Evolutionary conservation across 53 echinoderm and acorn worm genomes (phyloP).

Genomic region (Actinopyga echinites): DNA sequence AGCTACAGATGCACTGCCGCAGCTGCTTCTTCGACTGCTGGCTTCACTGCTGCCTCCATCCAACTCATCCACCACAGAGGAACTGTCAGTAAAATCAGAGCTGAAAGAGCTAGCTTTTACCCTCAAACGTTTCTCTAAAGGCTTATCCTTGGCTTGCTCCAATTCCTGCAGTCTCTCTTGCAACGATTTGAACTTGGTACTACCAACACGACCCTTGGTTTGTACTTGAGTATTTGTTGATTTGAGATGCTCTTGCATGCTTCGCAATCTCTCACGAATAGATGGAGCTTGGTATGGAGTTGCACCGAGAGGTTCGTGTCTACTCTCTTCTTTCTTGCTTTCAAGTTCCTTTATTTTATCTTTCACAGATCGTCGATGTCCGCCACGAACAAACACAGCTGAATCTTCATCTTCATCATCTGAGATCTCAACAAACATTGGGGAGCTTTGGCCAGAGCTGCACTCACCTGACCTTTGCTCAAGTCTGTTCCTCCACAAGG

Average conservation of each 20-base stretch:
- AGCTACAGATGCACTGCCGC: not conserved
- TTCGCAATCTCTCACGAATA: conserved; percentile 68
- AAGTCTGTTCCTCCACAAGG: conserved; percentile 6
- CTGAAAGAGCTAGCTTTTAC: conserved; percentile 43
- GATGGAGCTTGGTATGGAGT: conserved; percentile 62
- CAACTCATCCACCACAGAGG: conserved; percentile 29
- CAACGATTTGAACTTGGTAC: conserved; percentile 67
- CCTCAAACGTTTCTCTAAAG: conserved; percentile 7
- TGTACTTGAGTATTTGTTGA: not conserved
- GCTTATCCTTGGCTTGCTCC: conserved; percentile 67
- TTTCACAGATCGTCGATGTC: conserved; percentile 53
- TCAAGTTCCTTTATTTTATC: conserved; percentile 72
- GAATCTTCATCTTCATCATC: conserved; percentile 41
- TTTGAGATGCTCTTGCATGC: conserved; percentile 66
- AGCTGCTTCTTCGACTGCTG: conserved; percentile 77
- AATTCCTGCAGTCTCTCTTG: conserved; percentile 72
- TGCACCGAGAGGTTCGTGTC: conserved; percentile 57
- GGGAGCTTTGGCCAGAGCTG: not conserved
- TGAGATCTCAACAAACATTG: conserved; percentile 25
- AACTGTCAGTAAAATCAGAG: conserved; percentile 41
- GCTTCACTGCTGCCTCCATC: conserved; percentile 59
- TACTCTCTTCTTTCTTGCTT: conserved; percentile 32
- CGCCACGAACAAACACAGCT: conserved; percentile 6
- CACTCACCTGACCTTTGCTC: not conserved
- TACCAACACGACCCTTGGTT: not conserved